Evolutionary conservation across 2,113 vertebrate species (phyloP), one percentile per base, ranked within the genome.

Genomic region (Coptodon rendalli): DNA sequence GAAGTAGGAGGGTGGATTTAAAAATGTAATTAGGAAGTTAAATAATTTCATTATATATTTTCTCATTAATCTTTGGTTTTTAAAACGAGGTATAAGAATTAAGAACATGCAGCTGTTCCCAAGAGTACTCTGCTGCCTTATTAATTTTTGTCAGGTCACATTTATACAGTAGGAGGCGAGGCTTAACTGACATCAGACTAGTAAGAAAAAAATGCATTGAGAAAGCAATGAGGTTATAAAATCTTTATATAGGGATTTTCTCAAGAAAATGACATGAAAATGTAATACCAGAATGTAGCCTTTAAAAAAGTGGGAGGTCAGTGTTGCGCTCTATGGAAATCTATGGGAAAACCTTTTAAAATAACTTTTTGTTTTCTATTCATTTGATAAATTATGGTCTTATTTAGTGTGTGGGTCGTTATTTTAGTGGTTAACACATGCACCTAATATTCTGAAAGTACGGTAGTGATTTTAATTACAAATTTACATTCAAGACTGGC

Each of bases 391-490:
- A 76, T 48, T 45, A 29, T 76, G 14, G 1, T 29, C 0, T 29
- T 48, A 5, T 76, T 76, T 76, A 29, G 22, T 27, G 22, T 7
- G 0, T 29, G 5, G 14, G 9, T 48, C 0, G 0, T 27, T 29
- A 68, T 40, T 40, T 45, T 27, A 48, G 40, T 71, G 13, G 68
- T 29, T 76, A 29, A 76, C 24, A 76, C 14, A 48, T 29, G 24
- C 40, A 48, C 14, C 68, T 76, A 76, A 48, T 45, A 76, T 29
- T 45, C 7, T 45, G n/a, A 29, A 4, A 76, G 43, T 0, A 29
- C 1, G 0, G 7, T 17, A 29, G 38, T 27, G 38, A 45, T 45
- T 5, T 45, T 45, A 73, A 48, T 29, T 24, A 48, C 4, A 76
- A 17, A 76, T 29, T 17, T 29, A 76, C 9, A 76, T 45, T 76